These are phyloP conservation scores for Triplophysa yarkandensis DNA, from an alignment of 2,797 vertebrate species.

Conservation along the genomic window DNA sequence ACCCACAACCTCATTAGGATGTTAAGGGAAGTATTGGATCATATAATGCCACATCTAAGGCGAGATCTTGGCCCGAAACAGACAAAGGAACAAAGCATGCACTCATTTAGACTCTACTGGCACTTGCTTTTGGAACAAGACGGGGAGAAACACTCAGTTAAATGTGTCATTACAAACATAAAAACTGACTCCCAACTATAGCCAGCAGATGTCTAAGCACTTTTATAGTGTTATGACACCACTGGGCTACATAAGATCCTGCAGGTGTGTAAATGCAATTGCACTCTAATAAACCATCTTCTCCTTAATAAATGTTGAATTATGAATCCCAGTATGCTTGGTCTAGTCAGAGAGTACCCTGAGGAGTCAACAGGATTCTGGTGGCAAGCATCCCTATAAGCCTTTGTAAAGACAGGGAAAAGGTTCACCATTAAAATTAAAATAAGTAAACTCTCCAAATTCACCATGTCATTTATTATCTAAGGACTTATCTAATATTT, in stretches of 20 bases:
- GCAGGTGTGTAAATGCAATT: constrained; percentile 33
- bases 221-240: constrained; percentile 72
- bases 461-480: neutral
- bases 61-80: constrained; percentile 72
- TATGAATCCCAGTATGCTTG: neutral
- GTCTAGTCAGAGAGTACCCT: neutral
- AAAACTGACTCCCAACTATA: constrained; percentile 72
- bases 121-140: constrained; percentile 68
- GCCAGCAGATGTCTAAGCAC: constrained; percentile 75
- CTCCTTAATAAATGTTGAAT: constrained; percentile 32
- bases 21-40: constrained; percentile 72
- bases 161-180: constrained; percentile 79
- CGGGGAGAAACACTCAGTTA: constrained; percentile 70
- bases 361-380: neutral
- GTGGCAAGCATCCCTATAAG: neutral
- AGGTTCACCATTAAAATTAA: neutral
- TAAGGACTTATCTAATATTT: neutral
- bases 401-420: neutral
- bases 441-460: neutral
- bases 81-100: constrained; percentile 71
- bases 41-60: constrained; percentile 74
- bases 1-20: constrained; percentile 67
- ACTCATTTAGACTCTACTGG: constrained; percentile 74
- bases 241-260: constrained; percentile 66
- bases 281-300: constrained; percentile 22